Evolutionary conservation across 1,140 invertebrate genomes (phyloP), one percentile per base, ranked within the genome.

Genomic region (Drepana arcuata): DNA sequence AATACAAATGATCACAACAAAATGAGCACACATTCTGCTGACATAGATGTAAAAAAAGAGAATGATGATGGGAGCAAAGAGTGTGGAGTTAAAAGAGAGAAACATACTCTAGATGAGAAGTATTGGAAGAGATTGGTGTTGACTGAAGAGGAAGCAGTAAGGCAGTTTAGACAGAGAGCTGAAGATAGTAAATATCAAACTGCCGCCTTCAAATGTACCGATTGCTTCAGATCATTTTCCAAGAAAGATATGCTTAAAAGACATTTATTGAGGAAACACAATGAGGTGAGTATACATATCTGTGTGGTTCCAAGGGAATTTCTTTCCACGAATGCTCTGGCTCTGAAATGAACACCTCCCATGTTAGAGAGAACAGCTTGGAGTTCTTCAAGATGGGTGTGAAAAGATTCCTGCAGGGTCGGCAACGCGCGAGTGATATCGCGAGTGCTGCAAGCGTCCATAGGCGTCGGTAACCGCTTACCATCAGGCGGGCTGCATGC

Each of bases 121-220:
- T 21, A 35, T 16, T 42, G 40, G 40, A 35, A 16, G 7, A 42
- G 31, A 10, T 14, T 29, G 1, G 31, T 16, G 1, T 21, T 42
- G 11, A 16, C n/a, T n/a, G 40, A 42, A 10, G 40, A 42, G 11
- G 33, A 42, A 7, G 40, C 40, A 0, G 14, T 31, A n/a, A 34
- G 34, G 15, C 10, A 30, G 9, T 42, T 42, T 16, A n/a, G 25
- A 21, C 27, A 32, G 1, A 42, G 16, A 35, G 33, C 13, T 16
- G 12, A 14, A n/a, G 31, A 35, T 15, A 9, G 11, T 4, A 42
- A 42, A 12, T 42, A 42, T 15, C 16, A 35, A 14, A 29, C 5
- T 16, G 32, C 40, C n/a, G 12, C 16, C 5, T 30, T 15, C 14
- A 42, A 42, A 14, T 42, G 40, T 18, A 26, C 33, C 21, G 16